Conservation (phyloP, 2,797 vertebrate species). For the Falco rusticolus region DNA sequence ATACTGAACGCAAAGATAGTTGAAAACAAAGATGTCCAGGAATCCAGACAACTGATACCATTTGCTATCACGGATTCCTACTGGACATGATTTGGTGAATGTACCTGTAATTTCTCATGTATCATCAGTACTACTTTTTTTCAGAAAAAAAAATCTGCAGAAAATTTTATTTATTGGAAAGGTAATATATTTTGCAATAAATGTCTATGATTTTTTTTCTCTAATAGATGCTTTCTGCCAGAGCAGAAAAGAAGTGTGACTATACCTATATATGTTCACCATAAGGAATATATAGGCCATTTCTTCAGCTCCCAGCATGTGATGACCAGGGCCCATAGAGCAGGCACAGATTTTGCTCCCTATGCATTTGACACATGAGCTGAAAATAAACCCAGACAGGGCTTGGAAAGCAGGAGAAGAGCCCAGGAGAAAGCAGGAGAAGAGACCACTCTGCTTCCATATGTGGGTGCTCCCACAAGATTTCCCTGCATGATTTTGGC, state of each 20-base stretch:
- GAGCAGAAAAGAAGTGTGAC: neutral
- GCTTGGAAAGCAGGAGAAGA: neutral
- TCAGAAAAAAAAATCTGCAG: neutral
- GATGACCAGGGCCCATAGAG: neutral
- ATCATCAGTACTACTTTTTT: neutral
- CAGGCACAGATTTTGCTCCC: neutral
- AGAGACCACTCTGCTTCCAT: neutral
- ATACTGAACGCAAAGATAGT: neutral
- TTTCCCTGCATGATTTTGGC: neutral
- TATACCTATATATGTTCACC: neutral
- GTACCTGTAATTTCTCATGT: neutral
- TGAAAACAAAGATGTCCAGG: neutral
- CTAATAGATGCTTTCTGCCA: neutral
- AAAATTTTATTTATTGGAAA: neutral
- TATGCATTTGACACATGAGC: fast-evolving
- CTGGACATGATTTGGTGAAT: neutral
- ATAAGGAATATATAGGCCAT: neutral
- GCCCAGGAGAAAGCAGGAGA: neutral
- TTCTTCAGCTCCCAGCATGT: neutral
- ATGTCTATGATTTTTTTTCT: neutral
- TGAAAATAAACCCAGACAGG: neutral
- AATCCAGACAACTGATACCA: neutral
- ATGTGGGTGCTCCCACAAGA: neutral
- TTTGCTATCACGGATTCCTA: neutral
- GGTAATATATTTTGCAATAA: neutral